Evolutionary conservation across 1,140 invertebrate genomes (phyloP).

Genomic region (Lordiphosa clarofinis): DNA sequence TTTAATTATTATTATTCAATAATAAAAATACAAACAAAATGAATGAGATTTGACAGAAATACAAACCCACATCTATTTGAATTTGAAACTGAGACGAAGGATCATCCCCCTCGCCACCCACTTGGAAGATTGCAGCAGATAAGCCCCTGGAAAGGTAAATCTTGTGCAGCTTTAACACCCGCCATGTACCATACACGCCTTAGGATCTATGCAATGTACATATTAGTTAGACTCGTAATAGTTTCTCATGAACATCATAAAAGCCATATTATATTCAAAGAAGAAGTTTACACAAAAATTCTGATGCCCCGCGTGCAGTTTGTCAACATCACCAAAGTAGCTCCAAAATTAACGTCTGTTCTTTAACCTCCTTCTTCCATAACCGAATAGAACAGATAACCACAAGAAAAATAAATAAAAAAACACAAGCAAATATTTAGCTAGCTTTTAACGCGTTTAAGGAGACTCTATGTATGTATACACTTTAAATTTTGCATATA

Average conservation of each 20-base stretch:
- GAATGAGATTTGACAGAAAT: conserved; percentile 68
- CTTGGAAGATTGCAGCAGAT: too few species aligned
- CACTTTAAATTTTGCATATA: too few species aligned
- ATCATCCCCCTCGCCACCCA: too few species aligned
- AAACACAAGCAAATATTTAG: too few species aligned
- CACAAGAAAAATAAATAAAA: conserved; percentile 9
- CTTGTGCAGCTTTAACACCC: not conserved
- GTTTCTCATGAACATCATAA: not conserved
- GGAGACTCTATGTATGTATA: too few species aligned
- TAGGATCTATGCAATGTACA: conserved; percentile 9
- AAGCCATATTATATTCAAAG: conserved; percentile 65
- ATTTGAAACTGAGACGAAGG: conserved; percentile 2
- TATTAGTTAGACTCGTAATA: not conserved
- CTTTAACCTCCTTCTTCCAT: conserved; percentile 27
- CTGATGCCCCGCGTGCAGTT: conserved; percentile 69
- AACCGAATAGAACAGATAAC: conserved; percentile 19
- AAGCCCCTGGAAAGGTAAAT: conserved; percentile 27
- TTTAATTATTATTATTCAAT: conserved; percentile 79
- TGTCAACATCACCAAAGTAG: conserved; percentile 66
- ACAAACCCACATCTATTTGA: conserved; percentile 33
- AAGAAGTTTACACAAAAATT: conserved; percentile 51
- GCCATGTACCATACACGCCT: not conserved
- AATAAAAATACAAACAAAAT: conserved; percentile 74
- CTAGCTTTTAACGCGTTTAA: too few species aligned
- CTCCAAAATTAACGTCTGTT: conserved; percentile 37